A percentile compares a stretch with the other conserved stretches of the same genome.
Conservation (phyloP, 2,797 vertebrate species). For the Emys orbicularis region DNA sequence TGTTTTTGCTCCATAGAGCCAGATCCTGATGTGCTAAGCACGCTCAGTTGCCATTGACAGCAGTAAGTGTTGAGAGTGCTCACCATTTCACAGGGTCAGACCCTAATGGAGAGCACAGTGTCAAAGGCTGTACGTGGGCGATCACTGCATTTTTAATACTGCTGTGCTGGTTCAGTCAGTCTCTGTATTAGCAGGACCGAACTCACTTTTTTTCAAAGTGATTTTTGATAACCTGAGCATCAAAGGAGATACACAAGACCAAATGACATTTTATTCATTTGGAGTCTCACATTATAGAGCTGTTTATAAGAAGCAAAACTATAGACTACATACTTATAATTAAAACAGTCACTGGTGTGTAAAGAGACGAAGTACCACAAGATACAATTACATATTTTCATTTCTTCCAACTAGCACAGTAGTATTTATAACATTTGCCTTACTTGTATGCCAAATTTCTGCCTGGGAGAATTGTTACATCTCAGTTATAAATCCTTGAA, state of each 20-base stretch:
- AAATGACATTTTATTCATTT: not conserved
- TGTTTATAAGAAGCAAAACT: not conserved
- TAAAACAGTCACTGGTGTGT: not conserved
- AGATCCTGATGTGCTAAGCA: not conserved
- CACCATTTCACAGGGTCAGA: not conserved
- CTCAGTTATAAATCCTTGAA: not conserved
- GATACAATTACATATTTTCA: not conserved
- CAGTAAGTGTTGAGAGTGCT: not conserved
- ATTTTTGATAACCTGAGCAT: accelerated
- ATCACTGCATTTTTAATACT: not conserved
- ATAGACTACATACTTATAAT: not conserved
- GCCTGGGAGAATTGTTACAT: not conserved
- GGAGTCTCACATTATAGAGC: not conserved
- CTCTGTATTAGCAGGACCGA: not conserved
- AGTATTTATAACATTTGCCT: not conserved
- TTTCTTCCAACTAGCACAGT: not conserved
- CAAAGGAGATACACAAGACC: not conserved
- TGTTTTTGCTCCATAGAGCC: not conserved
- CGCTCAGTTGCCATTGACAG: not conserved
- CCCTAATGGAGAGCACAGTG: not conserved
- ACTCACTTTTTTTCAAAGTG: not conserved
- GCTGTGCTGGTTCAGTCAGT: not conserved
- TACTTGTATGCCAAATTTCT: not conserved
- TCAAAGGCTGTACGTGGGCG: not conserved
- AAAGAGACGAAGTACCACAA: not conserved